Conservation (phyloP, 2,797 vertebrate species). For the Onychomys arenicola region DNA sequence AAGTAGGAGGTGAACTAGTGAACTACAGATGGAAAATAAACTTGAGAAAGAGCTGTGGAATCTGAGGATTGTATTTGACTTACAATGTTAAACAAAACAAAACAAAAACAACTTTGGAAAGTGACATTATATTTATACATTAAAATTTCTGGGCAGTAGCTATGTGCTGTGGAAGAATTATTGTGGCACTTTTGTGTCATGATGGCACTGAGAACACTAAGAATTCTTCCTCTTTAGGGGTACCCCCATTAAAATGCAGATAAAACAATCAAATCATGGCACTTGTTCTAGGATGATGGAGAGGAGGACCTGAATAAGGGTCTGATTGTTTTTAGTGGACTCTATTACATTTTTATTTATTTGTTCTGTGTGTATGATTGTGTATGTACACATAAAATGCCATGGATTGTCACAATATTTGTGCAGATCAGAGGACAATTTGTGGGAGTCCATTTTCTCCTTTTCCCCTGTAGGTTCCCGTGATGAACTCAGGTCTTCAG, state of each 20-base stretch:
- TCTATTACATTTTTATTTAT: not conserved
- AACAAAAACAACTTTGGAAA: not conserved
- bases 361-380: not conserved
- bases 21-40: conserved; percentile 34
- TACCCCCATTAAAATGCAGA: not conserved
- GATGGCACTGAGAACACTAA: not conserved
- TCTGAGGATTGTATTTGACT: conserved; percentile 31
- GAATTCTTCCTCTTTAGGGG: conserved; percentile 20
- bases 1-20: not conserved
- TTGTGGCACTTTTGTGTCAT: not conserved
- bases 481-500: not conserved
- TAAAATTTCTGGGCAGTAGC: conserved; percentile 7
- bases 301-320: not conserved
- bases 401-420: not conserved
- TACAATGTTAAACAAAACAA: not conserved
- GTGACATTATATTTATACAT: not conserved
- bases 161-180: not conserved
- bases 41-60: conserved; percentile 20
- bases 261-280: not conserved
- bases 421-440: not conserved
- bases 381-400: not conserved
- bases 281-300: conserved; percentile 19
- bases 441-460: not conserved
- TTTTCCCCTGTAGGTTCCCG: not conserved
- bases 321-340: not conserved